Percentiles rank a stretch among this genome's conserved stretches.
phyloP scores from a whole-genome alignment of 2,113 vertebrate genomes.

The Erinaceus europaeus region DNA sequence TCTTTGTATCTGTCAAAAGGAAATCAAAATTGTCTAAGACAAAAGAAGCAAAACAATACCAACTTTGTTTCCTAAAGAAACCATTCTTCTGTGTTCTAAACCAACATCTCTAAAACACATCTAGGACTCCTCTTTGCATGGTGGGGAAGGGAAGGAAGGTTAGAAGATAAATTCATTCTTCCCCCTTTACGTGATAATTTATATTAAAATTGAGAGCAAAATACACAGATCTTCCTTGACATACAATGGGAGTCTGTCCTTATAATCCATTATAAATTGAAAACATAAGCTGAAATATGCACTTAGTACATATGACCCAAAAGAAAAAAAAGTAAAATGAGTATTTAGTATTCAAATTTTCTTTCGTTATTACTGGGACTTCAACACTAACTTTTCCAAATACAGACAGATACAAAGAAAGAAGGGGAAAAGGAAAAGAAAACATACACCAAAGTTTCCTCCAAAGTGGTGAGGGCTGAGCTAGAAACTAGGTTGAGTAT shows the following conservation, averaged over 20 bases:
- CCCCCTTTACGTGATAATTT: neutral
- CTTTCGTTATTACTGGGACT: no score
- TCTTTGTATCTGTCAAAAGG: constrained; percentile 90
- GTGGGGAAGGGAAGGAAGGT: neutral
- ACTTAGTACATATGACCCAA: no score
- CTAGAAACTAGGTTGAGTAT: no score
- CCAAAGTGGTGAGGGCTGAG: no score
- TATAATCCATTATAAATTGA: neutral
- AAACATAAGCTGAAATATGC: neutral
- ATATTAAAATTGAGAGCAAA: constrained; percentile 13
- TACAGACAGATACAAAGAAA: no score
- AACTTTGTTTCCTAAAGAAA: no score
- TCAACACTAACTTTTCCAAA: no score
- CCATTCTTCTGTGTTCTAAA: constrained; percentile 12
- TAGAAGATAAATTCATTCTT: neutral
- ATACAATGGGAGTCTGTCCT: neutral
- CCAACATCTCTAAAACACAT: neutral
- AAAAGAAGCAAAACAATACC: no score
- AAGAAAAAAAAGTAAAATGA: no score
- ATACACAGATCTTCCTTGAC: neutral
- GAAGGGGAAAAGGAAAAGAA: no score
- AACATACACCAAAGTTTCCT: no score
- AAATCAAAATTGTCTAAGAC: constrained; percentile 8
- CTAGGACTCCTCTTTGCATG: neutral
- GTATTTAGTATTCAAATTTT: no score